Evolutionary conservation across 2,113 vertebrate genomes (phyloP), one percentile per base, ranked within the genome.

Genomic region (Ammospiza caudacuta): DNA sequence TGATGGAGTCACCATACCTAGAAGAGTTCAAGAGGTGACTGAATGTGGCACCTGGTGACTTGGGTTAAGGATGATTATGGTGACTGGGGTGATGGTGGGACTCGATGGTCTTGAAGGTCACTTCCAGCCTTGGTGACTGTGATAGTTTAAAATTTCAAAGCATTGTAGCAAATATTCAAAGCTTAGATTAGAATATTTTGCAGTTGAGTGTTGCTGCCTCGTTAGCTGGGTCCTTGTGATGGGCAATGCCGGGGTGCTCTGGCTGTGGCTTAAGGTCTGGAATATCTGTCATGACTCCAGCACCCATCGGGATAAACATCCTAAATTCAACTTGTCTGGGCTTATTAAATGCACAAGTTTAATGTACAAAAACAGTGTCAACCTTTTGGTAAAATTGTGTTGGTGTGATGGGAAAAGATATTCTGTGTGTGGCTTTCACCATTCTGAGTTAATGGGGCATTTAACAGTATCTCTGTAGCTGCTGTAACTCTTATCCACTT

Each of bases 101-200:
- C 37, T 59, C 0, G 0, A 6, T 35, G 31, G 15, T 52, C 54
- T 51, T 44, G 22, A 37, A 52, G 21, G 21, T 68, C 1, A 0
- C 17, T 68, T 44, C 54, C 63, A 77, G 37, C 14, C 22, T 68
- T 69, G 11, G 33, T 52, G 27, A 52, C 37, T 37, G 17, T 59
- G 39, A 33, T 29, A 21, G 23, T 31, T 90, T 28, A 49, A 83
- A 9, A 29, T 49, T 83, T 49, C 55, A 77, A 85, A 86, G 37
- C 72, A 22, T 3, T 5, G 16, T 11, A 39, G 35, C 58, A 80
- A 47, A 49, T 24, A 13, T 5, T 51, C 62, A 55, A 22, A 52
- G 27, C 31, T 76, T 68, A 37, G 24, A 62, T n/a, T 14, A 41
- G 35, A 39, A 3, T 58, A 6, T 72, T 77, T 25, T 66, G 63